Conservation (phyloP, 2,888 invertebrate species). For the Notocelia uddmanniana region DNA sequence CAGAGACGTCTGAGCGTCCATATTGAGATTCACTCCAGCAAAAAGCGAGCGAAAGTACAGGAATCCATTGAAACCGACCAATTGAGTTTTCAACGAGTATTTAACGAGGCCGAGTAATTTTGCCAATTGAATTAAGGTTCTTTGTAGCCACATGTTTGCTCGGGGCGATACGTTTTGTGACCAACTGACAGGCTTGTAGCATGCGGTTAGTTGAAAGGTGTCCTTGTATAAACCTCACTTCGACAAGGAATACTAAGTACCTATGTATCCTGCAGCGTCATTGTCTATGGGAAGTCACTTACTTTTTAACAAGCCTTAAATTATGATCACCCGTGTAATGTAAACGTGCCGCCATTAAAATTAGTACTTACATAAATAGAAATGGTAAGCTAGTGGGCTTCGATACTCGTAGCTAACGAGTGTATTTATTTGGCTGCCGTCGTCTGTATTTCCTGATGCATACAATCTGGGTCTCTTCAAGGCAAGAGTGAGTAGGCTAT, state of each 20-base stretch:
- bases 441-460: too few species aligned
- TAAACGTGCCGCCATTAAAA: too few species aligned
- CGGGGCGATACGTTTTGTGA: constrained; percentile 50
- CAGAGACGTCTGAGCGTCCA: too few species aligned
- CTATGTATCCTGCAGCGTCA: background rate
- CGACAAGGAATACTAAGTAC: constrained; percentile 5
- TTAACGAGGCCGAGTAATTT: constrained; percentile 54
- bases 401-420: too few species aligned
- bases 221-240: constrained; percentile 11
- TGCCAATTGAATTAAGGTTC: constrained; percentile 55
- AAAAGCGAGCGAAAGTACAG: constrained; percentile 4
- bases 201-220: constrained; percentile 48
- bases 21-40: constrained; percentile 10
- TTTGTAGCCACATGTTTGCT: constrained; percentile 41
- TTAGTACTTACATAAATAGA: too few species aligned
- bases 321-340: too few species aligned
- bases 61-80: constrained; percentile 36
- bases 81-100: constrained; percentile 56
- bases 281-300: background rate
- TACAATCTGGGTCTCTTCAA: too few species aligned
- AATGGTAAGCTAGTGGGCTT: too few species aligned
- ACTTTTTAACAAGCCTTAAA: background rate
- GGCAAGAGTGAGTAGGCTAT: too few species aligned
- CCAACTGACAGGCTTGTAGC: constrained; percentile 59
- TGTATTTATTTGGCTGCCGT: too few species aligned